Percentiles rank a stretch among this genome's conserved stretches.
Conservation (phyloP, 2,888 invertebrate species). For the Corythucha ciliata region DNA sequence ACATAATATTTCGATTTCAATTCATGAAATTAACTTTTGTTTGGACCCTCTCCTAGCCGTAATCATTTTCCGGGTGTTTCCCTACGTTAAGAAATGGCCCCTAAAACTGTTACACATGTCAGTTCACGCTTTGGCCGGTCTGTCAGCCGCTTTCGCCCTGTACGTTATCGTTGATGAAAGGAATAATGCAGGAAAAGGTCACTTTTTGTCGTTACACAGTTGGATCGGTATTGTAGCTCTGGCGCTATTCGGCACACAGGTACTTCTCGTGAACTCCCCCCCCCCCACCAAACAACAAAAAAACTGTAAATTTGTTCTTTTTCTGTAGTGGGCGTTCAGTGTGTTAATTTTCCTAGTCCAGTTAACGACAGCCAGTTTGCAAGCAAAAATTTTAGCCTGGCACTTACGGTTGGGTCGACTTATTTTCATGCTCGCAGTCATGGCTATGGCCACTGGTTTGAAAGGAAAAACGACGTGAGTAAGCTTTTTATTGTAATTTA, state of each 20-base stretch:
- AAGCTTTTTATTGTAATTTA: too few species aligned
- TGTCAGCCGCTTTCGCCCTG: constrained; percentile 58
- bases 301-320: not conserved
- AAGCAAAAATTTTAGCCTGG: constrained; percentile 18
- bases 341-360: constrained; percentile 17
- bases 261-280: too few species aligned
- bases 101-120: constrained; percentile 66
- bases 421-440: constrained; percentile 18
- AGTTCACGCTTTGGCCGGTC: constrained; percentile 53
- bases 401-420: constrained; percentile 19
- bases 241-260: constrained; percentile 62
- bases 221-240: constrained; percentile 69
- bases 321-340: constrained; percentile 18
- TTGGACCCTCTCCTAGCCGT: constrained; percentile 50
- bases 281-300: too few species aligned
- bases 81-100: constrained; percentile 58
- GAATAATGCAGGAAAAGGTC: constrained; percentile 55
- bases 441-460: constrained; percentile 21
- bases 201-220: constrained; percentile 66
- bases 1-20: not conserved
- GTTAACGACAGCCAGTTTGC: constrained; percentile 3
- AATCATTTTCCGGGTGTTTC: constrained; percentile 66
- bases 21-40: not conserved
- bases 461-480: too few species aligned
- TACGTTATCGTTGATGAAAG: constrained; percentile 75